Conservation (phyloP, 2,113 vertebrate species). For the Pluvialis apricaria region DNA sequence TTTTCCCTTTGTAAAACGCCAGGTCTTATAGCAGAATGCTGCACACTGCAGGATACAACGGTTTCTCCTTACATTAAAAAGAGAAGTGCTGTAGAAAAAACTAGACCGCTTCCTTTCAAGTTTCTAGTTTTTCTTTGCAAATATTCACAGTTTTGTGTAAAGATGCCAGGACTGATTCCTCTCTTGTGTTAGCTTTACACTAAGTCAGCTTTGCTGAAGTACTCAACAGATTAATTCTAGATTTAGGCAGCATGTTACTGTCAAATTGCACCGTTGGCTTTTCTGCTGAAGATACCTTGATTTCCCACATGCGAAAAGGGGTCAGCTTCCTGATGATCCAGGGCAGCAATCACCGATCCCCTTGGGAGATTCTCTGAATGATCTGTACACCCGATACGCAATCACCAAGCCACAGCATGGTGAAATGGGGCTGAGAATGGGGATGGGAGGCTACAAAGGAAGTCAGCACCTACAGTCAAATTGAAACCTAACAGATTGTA, state of each 20-base stretch:
- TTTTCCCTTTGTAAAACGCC: neutral
- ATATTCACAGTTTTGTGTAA: neutral
- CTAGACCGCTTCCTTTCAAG: neutral
- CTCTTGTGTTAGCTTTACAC: neutral
- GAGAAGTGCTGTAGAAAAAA: neutral
- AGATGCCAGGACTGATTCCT: neutral
- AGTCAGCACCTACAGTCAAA: conserved; percentile 39
- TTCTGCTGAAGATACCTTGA: neutral
- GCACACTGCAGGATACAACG: neutral
- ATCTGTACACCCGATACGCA: neutral
- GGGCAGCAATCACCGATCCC: neutral
- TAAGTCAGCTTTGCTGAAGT: neutral
- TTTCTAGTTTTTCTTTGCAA: neutral
- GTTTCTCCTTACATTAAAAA: neutral
- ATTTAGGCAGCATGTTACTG: neutral
- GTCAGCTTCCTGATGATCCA: neutral
- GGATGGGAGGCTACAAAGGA: neutral
- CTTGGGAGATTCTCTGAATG: neutral
- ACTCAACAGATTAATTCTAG: neutral
- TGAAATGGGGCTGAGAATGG: neutral
- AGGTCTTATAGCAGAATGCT: neutral
- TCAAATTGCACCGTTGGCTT: neutral
- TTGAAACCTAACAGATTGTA: conserved; percentile 44
- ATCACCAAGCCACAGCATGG: neutral
- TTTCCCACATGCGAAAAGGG: neutral